Conservation (phyloP, 2,113 vertebrate species). For the Rhinolophus ferrumequinum region DNA sequence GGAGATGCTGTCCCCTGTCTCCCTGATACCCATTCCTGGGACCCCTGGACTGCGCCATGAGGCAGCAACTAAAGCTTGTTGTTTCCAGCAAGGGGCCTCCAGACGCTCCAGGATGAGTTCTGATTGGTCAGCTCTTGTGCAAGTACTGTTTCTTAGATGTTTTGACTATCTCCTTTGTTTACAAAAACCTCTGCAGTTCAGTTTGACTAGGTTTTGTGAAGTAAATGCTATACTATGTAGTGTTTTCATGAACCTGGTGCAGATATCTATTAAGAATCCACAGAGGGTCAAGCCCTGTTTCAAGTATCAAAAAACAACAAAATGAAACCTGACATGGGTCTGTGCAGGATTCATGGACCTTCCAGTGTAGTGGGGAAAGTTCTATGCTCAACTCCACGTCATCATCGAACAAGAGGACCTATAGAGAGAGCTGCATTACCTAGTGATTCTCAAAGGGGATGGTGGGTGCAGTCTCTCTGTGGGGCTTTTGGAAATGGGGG, state of each 20-base stretch:
- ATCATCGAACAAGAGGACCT: not conserved
- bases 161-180: not conserved
- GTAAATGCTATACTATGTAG: not conserved
- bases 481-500: not conserved
- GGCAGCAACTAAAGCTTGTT: not conserved
- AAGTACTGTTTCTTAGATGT: not conserved
- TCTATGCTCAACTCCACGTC: not conserved
- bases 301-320: not conserved
- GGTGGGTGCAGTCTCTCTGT: rapidly evolving
- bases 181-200: not conserved
- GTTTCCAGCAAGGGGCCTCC: not conserved
- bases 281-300: not conserved
- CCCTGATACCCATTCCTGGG: not conserved
- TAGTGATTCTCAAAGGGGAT: not conserved
- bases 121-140: not conserved
- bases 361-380: not conserved
- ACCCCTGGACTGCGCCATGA: not conserved
- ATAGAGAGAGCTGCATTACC: rapidly evolving
- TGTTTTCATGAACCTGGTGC: not conserved
- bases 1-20: not conserved
- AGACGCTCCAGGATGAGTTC: not conserved
- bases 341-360: not conserved
- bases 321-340: not conserved
- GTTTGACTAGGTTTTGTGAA: not conserved
- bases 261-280: not conserved